Conservation (phyloP, 2,797 vertebrate genomes). For the Paratrypauchen microcephalus region DNA sequence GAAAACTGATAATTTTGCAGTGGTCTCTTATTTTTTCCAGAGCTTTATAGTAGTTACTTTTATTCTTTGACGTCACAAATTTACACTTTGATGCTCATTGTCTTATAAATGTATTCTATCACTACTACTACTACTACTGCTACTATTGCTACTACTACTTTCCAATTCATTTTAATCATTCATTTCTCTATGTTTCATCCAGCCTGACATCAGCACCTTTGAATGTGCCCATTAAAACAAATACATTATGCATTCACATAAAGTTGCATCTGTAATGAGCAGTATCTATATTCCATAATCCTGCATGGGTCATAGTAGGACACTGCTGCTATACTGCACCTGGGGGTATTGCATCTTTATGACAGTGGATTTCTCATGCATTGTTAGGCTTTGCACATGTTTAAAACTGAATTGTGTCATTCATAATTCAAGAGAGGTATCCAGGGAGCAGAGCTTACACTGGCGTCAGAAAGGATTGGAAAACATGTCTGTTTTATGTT, state of each 20-base stretch:
- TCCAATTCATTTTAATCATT: not conserved
- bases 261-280: not conserved
- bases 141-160: not conserved
- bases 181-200: not conserved
- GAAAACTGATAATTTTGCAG: too few relatives aligned
- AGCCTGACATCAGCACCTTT: not conserved
- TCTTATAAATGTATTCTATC: too few relatives aligned
- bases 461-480: not conserved
- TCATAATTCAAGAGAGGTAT: not conserved
- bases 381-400: not conserved
- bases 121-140: not conserved
- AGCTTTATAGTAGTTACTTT: too few relatives aligned
- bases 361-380: not conserved
- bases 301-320: not conserved
- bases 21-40: too few relatives aligned
- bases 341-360: not conserved
- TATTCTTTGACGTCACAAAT: too few relatives aligned
- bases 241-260: not conserved
- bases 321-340: not conserved
- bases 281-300: not conserved
- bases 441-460: not conserved
- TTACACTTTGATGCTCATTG: too few relatives aligned
- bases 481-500: not conserved
- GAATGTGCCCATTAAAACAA: not conserved
- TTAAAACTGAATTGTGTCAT: constrained; percentile 1